A percentile compares a stretch with the other conserved stretches of the same genome.
Evolutionary conservation across 2,113 vertebrate genomes (phyloP).

Genomic region (Cebus imitator): DNA sequence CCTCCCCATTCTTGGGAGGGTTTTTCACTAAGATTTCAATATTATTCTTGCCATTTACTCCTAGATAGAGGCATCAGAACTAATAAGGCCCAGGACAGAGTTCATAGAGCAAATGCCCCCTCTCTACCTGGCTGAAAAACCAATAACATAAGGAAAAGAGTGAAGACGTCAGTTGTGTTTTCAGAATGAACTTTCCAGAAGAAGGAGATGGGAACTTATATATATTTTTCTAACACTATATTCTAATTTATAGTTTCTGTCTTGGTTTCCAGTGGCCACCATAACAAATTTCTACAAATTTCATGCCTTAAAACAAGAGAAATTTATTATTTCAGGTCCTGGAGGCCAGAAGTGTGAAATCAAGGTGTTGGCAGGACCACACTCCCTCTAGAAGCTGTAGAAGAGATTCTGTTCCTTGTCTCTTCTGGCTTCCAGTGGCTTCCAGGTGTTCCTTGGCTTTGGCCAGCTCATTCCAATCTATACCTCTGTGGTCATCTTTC

Average conservation of each 20-base stretch:
- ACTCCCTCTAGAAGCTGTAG: neutral
- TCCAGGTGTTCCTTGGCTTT: neutral
- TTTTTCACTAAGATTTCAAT: conserved; percentile 47
- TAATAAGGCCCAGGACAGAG: neutral
- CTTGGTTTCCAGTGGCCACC: neutral
- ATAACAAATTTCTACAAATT: neutral
- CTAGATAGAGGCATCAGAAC: neutral
- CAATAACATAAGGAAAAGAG: neutral
- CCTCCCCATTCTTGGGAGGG: neutral
- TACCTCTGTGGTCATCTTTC: neutral
- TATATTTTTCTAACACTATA: neutral
- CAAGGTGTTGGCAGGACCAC: neutral
- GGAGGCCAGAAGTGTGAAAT: neutral
- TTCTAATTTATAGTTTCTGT: neutral
- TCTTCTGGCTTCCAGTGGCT: neutral
- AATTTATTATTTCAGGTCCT: neutral
- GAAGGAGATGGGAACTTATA: neutral
- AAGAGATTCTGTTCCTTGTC: neutral
- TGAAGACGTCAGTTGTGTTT: neutral
- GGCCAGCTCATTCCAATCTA: neutral
- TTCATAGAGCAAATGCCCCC: neutral
- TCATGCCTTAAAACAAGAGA: neutral
- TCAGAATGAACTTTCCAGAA: neutral
- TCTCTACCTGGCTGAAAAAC: neutral
- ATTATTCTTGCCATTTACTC: neutral